phyloP scores from a whole-genome alignment of 2,888 invertebrate genomes.

The Villa cingulata region DNA sequence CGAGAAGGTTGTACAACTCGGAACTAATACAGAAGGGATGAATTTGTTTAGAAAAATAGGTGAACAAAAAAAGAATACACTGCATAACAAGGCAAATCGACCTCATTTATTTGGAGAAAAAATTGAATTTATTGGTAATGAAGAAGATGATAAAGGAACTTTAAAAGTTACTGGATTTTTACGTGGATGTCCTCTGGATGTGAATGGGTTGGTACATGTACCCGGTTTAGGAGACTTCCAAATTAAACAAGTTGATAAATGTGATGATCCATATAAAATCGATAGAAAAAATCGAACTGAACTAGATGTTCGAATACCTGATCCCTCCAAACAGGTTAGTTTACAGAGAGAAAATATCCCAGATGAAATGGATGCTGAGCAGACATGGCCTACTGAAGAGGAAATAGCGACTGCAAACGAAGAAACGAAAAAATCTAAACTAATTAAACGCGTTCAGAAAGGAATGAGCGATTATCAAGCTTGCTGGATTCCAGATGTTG shows the following conservation, averaged over 20 bases:
- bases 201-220: slow-evolving; percentile 79
- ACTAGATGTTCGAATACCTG: slow-evolving; percentile 41
- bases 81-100: slow-evolving; percentile 64
- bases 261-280: slow-evolving; percentile 58
- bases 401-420: slow-evolving; percentile 60
- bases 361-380: slow-evolving; percentile 89
- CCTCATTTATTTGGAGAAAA: slow-evolving; percentile 76
- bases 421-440: slow-evolving; percentile 44
- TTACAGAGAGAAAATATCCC: slow-evolving; percentile 67
- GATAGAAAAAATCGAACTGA: slow-evolving; percentile 15
- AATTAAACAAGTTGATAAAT: slow-evolving; percentile 62
- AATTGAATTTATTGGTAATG: slow-evolving; percentile 47
- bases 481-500: slow-evolving; percentile 75
- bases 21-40: slow-evolving; percentile 60
- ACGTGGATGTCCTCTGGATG: slow-evolving; percentile 68
- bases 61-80: slow-evolving; percentile 61
- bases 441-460: slow-evolving; percentile 74
- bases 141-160: slow-evolving; percentile 41
- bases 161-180: slow-evolving; percentile 78
- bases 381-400: slow-evolving; percentile 92
- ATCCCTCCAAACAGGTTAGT: slow-evolving; percentile 56
- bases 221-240: slow-evolving; percentile 90
- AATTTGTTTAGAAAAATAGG: slow-evolving; percentile 62
- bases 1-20: slow-evolving; percentile 66
- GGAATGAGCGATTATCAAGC: slow-evolving; percentile 97